Conservation (phyloP, 2,113 vertebrate species). For the Thinocorus orbignyianus region DNA sequence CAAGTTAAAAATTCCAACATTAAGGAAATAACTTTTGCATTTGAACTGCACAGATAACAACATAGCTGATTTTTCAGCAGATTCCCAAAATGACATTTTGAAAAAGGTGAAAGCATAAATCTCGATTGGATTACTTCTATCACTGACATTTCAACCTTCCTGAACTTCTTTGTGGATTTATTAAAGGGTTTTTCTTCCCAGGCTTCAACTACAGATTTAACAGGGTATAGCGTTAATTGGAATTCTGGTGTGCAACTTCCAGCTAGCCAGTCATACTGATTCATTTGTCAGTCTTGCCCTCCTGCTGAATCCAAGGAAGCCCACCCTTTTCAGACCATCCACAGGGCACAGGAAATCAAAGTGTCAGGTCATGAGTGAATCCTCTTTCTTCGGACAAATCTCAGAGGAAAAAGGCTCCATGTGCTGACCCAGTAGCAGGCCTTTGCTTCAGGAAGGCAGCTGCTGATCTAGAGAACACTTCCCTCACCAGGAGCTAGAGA, state of each 20-base stretch:
- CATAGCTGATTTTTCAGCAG: background rate
- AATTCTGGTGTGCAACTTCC: background rate
- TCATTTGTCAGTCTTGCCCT: fast-evolving
- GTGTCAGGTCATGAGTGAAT: background rate
- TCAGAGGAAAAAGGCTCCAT: background rate
- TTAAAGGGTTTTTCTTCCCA: background rate
- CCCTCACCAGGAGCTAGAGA: background rate
- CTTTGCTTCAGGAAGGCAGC: background rate
- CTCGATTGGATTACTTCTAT: background rate
- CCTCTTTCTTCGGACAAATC: background rate
- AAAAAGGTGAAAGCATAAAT: background rate
- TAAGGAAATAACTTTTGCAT: background rate
- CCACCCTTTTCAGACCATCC: background rate
- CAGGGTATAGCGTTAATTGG: background rate
- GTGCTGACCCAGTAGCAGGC: background rate
- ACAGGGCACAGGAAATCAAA: background rate
- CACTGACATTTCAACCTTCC: background rate
- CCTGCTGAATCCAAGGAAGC: background rate
- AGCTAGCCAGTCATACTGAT: fast-evolving
- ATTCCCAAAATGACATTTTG: background rate
- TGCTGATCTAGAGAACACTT: background rate
- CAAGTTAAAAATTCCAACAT: background rate
- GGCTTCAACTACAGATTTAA: background rate
- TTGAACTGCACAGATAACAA: background rate
- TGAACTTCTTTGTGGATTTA: background rate